These are phyloP conservation scores for Sycobia sp. DNA, from an alignment of 1,140 invertebrate species.

Conservation along the genomic window DNA sequence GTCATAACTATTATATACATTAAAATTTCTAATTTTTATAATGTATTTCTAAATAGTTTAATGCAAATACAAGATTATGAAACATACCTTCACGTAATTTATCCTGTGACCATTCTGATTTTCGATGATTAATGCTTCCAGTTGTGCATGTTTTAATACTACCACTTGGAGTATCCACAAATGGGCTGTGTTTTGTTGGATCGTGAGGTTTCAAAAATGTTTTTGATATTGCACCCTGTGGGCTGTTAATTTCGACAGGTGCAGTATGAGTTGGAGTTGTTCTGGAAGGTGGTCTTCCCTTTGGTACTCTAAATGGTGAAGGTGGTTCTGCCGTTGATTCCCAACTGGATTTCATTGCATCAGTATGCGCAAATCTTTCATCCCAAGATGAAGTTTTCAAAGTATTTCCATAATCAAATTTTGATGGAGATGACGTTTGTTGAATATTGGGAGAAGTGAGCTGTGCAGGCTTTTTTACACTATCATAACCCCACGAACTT, in stretches of 20 bases:
- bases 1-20: too few species aligned
- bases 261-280: conserved; percentile 53
- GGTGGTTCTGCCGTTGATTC: conserved; percentile 54
- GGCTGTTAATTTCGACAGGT: conserved; percentile 40
- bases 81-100: conserved; percentile 42
- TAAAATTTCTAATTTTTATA: too few species aligned
- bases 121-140: conserved; percentile 17
- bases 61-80: too few species aligned
- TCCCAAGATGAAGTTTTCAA: conserved; percentile 38
- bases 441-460: conserved; percentile 29
- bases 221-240: conserved; percentile 47
- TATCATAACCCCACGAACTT: conserved; percentile 19
- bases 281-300: conserved; percentile 69
- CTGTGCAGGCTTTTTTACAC: conserved; percentile 21
- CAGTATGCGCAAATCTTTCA: conserved; percentile 39
- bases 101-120: conserved; percentile 44
- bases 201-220: conserved; percentile 59
- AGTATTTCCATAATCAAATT: conserved; percentile 42
- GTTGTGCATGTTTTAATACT: not conserved
- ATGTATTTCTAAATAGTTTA: too few species aligned
- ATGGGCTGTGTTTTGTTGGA: conserved; percentile 43
- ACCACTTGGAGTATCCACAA: conserved; percentile 38
- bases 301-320: conserved; percentile 69
- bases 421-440: conserved; percentile 19
- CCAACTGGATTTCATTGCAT: conserved; percentile 44